phyloP scores from a whole-genome alignment of 2,888 invertebrate genomes.

The Alloscopus bannaensis region DNA sequence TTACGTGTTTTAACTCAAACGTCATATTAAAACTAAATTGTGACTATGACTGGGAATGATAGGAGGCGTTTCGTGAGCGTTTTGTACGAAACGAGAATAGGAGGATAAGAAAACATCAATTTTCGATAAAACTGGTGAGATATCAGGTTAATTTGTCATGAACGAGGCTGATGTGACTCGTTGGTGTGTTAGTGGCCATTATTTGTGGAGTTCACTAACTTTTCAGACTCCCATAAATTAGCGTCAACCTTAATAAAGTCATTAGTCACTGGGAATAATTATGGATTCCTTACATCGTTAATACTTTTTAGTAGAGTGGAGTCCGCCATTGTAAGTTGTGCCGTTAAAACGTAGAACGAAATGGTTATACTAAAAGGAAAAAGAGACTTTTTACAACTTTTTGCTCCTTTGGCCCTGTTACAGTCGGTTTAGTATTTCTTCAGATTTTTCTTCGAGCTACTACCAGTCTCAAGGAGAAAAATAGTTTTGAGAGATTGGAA shows the following conservation, averaged over 20 bases:
- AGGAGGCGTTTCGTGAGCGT: too few species aligned
- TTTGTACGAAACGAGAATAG: neutral
- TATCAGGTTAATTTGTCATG: too few species aligned
- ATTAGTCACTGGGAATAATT: constrained; percentile 36
- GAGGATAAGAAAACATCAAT: neutral
- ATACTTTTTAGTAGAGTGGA: constrained; percentile 3
- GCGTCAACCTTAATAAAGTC: constrained; percentile 51
- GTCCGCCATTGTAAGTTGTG: neutral
- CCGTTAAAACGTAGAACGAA: neutral
- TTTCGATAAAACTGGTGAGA: neutral
- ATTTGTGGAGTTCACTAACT: constrained; percentile 25
- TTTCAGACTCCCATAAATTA: constrained; percentile 39
- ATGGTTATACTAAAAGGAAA: neutral
- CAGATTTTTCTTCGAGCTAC: neutral
- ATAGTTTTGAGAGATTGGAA: constrained; percentile 13
- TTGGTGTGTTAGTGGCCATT: too few species aligned
- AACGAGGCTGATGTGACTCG: too few species aligned
- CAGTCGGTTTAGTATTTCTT: neutral
- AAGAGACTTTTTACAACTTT: constrained; percentile 13
- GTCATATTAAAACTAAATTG: too few species aligned
- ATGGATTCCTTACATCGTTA: constrained; percentile 29
- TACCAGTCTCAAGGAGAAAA: neutral
- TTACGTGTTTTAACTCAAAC: too few species aligned
- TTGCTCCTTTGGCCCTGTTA: too few species aligned
- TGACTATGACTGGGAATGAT: too few species aligned